A percentile compares a stretch with the other conserved stretches of the same genome.
phyloP scores from a whole-genome alignment of 2,113 vertebrate species.

The Empidonax traillii region DNA sequence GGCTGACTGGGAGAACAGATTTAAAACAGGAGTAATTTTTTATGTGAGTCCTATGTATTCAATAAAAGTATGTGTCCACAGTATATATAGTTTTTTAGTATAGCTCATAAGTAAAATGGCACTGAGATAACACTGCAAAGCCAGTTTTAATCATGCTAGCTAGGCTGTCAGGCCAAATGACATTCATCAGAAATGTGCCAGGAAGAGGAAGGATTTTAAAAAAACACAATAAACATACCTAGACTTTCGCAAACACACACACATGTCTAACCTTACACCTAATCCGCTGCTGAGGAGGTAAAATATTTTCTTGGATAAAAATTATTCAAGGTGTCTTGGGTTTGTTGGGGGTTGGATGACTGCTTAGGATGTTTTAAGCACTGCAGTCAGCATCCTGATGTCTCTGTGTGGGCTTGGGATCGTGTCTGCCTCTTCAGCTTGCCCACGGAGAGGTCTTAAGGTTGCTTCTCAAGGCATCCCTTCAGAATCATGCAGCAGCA shows the following conservation, averaged over 20 bases:
- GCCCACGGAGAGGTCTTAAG: not conserved
- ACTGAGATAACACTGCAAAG: not conserved
- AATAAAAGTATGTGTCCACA: not conserved
- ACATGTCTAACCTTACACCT: not conserved
- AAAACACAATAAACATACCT: not conserved
- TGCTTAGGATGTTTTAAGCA: not conserved
- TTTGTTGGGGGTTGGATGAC: not conserved
- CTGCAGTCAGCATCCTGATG: not conserved
- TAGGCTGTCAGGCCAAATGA: not conserved
- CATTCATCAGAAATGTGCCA: not conserved
- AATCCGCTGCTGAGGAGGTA: not conserved
- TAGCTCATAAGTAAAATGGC: not conserved
- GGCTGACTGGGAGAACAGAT: not conserved
- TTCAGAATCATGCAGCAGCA: not conserved
- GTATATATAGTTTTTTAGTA: not conserved
- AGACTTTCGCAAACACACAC: not conserved
- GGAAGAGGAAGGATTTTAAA: not conserved
- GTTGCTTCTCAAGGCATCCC: not conserved
- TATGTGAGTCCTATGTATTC: not conserved
- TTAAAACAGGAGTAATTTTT: not conserved
- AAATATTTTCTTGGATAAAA: not conserved
- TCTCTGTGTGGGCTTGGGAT: not conserved
- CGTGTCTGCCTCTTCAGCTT: not conserved
- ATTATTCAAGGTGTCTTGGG: not conserved
- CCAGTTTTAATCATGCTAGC: conserved; percentile 3